phyloP scores from a whole-genome alignment of 2,113 vertebrate genomes.

The Dinomys branickii region DNA sequence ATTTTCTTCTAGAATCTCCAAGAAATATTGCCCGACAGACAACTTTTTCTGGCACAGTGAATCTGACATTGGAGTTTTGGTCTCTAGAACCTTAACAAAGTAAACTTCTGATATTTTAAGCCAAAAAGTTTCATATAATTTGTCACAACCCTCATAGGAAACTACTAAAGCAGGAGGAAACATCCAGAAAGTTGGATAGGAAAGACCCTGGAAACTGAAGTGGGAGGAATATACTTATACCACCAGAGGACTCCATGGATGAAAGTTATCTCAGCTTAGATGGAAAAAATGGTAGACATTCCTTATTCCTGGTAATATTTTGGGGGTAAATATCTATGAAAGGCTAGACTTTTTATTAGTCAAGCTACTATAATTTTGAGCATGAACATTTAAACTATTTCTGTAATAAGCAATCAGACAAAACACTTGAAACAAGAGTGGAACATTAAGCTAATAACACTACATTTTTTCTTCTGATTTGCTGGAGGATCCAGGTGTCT shows the following conservation, averaged over 20 bases:
- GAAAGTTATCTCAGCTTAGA: not conserved
- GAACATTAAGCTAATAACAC: not conserved
- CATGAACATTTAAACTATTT: not conserved
- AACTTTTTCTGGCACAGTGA: not conserved
- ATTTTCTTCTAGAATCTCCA: not conserved
- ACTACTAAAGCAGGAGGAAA: not conserved
- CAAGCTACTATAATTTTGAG: not conserved
- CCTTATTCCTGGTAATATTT: not conserved
- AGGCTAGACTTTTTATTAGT: not conserved
- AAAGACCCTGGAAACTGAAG: not conserved
- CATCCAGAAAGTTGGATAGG: not conserved
- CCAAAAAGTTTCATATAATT: not conserved
- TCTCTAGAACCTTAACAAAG: not conserved
- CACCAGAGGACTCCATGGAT: too few relatives aligned
- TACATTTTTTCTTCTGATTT: not conserved
- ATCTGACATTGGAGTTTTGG: not conserved
- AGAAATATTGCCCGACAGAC: fast-evolving
- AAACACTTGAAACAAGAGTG: not conserved
- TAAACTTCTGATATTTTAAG: not conserved
- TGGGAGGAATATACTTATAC: fast-evolving
- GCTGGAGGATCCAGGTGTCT: not conserved
- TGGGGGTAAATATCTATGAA: not conserved
- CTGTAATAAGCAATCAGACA: not conserved
- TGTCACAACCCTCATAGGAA: not conserved
- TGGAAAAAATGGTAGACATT: not conserved